Base-by-base conservation (phyloP, 2,797 vertebrate genomes). In the Tangara arthus region DNA sequence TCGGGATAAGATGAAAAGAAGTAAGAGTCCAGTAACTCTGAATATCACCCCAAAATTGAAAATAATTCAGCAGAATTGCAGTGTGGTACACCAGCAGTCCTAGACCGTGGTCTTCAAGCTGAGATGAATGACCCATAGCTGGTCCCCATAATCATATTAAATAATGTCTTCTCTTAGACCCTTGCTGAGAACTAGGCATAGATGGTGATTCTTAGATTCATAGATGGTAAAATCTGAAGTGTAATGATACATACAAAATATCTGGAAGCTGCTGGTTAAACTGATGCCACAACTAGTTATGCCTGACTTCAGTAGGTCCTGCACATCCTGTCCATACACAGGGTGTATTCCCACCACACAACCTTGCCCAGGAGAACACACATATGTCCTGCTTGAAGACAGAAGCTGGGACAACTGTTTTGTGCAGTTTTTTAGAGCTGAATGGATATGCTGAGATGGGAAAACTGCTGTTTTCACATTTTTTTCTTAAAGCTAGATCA, bases 281-380 rank as follows among this genome's bases (percentile, higher is more conserved):
- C 7, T 66, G 47, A 14, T 52, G 56, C 49, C 46, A 6, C 27
- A 35, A 11, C 28, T 57, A 4, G 2, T 84, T 76, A 6, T 2
- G 4, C 34, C 42, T 90, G 81, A 11, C 44, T 84, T 2, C 8
- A 19, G 55, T 15, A 69, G 55, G 56, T 86, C 42, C 57, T 80
- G n/a, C 22, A 1, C 15, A 26, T 55, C 28, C 61, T 7, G 0
- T 55, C 60, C 14, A 0, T 64, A 8, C 1, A 2, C 1, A 1
- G 39, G 44, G 24, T 28, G 20, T 28, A 37, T 89, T 93, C 61
- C 52, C 44, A 19, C 27, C 41, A 9, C 14, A 4, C 35, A 57
- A 9, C 53, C 73, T 44, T 64, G 52, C 55, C 71, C 1, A 34
- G 39, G 77, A 73, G 41, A 88, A 20, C 32, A 66, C 16, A 44